Evolutionary conservation across 1,140 invertebrate species (phyloP).

Genomic region (Ceratoteleas bidentatus): DNA sequence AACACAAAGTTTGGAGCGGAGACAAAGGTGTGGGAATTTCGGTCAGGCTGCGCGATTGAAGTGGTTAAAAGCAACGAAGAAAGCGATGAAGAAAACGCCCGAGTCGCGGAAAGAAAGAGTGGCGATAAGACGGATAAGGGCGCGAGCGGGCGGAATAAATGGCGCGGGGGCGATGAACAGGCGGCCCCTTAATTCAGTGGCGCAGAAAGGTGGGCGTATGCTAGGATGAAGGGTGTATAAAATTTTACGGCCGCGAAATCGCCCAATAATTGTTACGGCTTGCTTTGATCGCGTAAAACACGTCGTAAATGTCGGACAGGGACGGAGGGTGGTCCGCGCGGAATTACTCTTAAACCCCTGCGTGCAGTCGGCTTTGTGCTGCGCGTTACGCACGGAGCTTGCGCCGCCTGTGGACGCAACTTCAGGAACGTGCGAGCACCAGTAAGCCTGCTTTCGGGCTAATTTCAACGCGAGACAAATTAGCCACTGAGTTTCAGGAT

Average conservation of each 20-base stretch:
- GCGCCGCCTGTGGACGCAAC: constrained; percentile 6
- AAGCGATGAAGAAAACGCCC: background rate
- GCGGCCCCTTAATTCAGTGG: constrained; percentile 67
- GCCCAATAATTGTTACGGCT: constrained; percentile 81
- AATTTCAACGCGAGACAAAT: too few species aligned
- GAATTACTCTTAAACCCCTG: constrained; percentile 74
- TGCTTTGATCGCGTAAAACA: constrained; percentile 82
- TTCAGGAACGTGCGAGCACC: too few species aligned
- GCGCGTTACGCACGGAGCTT: constrained; percentile 68
- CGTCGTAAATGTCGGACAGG: constrained; percentile 80
- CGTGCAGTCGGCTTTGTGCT: constrained; percentile 67
- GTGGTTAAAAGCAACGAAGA: constrained; percentile 52
- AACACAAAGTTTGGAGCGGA: constrained; percentile 2
- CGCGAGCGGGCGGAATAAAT: constrained; percentile 19
- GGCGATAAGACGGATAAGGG: constrained; percentile 57
- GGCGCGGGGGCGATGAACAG: constrained; percentile 50
- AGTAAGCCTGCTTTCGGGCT: too few species aligned
- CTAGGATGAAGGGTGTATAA: constrained; percentile 72
- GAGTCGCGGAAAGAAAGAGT: constrained; percentile 28
- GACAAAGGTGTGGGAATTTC: background rate
- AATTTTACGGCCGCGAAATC: constrained; percentile 80
- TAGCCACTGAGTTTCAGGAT: too few species aligned
- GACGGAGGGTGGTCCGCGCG: constrained; percentile 68
- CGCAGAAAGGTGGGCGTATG: constrained; percentile 57
- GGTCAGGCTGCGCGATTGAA: constrained; percentile 18